Evolutionary conservation across 2,888 invertebrate genomes (phyloP).

Genomic region (Pandemis corylana): DNA sequence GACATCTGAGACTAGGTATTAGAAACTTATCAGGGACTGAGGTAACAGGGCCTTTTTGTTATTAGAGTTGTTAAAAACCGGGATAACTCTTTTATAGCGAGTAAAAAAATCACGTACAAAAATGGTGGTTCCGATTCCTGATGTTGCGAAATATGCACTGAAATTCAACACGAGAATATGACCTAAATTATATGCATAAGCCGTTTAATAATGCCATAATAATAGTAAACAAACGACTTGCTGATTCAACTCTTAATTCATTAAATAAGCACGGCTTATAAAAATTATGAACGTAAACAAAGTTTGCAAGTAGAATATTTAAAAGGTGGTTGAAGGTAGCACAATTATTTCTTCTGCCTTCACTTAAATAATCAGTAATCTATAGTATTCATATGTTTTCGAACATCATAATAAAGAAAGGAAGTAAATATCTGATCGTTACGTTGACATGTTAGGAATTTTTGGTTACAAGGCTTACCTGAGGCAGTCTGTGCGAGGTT

Average conservation of each 20-base stretch:
- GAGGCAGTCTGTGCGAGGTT: not conserved
- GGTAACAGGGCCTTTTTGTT: no score
- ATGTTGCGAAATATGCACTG: not conserved
- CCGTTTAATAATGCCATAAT: not conserved
- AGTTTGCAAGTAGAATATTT: not conserved
- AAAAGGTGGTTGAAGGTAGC: not conserved
- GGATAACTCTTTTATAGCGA: no score
- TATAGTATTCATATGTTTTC: not conserved
- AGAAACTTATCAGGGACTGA: no score
- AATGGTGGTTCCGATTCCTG: no score
- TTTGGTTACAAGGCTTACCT: conserved; percentile 33
- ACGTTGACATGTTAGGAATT: conserved; percentile 3
- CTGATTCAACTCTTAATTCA: not conserved
- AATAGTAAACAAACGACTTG: not conserved
- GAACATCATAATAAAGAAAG: not conserved
- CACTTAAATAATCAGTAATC: not conserved
- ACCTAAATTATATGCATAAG: not conserved
- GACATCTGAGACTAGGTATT: no score
- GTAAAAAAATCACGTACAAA: no score
- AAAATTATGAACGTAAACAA: conserved; percentile 23
- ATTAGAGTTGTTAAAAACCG: no score
- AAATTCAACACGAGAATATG: not conserved
- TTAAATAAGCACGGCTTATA: not conserved
- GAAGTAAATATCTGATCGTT: not conserved
- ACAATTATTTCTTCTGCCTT: no score